Percentiles rank a stretch among this genome's conserved stretches.
phyloP scores from a whole-genome alignment of 2,888 invertebrate species.

The Aricia artaxerxes region DNA sequence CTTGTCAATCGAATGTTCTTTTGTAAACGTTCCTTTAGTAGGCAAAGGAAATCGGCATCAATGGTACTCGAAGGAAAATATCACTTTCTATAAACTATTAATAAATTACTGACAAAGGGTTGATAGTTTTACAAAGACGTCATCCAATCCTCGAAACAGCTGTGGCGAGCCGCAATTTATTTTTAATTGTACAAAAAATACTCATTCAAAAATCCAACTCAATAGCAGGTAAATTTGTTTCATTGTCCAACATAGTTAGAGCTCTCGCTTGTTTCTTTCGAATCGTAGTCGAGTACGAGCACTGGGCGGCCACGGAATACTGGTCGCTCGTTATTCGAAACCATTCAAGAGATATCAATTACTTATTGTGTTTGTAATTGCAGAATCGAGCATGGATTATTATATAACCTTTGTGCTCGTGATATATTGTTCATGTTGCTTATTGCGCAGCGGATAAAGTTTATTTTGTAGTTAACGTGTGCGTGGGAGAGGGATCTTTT shows the following conservation, averaged over 20 bases:
- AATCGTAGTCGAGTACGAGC: constrained; percentile 29
- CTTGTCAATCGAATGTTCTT: not conserved
- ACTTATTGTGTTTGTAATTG: constrained; percentile 66
- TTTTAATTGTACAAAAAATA: constrained; percentile 59
- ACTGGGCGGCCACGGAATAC: constrained; percentile 40
- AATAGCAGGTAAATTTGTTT: constrained; percentile 57
- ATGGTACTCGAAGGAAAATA: constrained; percentile 24
- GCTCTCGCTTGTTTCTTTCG: constrained; percentile 34
- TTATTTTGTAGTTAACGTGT: constrained; percentile 33
- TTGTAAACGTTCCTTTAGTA: not conserved
- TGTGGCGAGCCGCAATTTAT: constrained; percentile 60
- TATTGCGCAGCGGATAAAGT: constrained; percentile 22
- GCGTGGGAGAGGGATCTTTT: constrained; percentile 51
- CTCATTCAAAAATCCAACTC: constrained; percentile 56
- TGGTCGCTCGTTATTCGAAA: constrained; percentile 61
- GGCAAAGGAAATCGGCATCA: constrained; percentile 12
- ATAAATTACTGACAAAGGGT: constrained; percentile 30
- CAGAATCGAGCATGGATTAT: constrained; percentile 60
- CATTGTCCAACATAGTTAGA: constrained; percentile 44
- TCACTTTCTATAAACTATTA: constrained; percentile 32
- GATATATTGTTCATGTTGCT: constrained; percentile 44
- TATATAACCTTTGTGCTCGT: constrained; percentile 55
- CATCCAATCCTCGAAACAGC: constrained; percentile 60
- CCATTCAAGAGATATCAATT: constrained; percentile 70
- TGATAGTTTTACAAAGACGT: constrained; percentile 52